These are phyloP conservation scores for Acleris sparsana DNA, from an alignment of 2,888 invertebrate species.

Conservation along the genomic window DNA sequence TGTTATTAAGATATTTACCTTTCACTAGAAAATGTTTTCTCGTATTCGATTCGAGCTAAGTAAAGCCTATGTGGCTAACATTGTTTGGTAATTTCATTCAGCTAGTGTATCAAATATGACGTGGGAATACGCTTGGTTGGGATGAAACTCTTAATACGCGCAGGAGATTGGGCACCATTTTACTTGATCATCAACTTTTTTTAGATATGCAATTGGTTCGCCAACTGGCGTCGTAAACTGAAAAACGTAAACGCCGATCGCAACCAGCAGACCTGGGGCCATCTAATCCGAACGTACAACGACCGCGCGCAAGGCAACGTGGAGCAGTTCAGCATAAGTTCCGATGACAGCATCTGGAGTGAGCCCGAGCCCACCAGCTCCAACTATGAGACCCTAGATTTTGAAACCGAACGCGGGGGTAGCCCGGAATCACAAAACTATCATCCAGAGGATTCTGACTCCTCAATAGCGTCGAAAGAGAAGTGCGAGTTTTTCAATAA, in stretches of 20 bases:
- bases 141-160: no score
- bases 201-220: constrained; percentile 91
- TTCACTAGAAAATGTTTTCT: no score
- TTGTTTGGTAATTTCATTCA: no score
- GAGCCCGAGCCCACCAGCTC: constrained; percentile 79
- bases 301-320: constrained; percentile 90
- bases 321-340: constrained; percentile 91
- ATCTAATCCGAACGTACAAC: constrained; percentile 88
- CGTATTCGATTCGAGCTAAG: no score
- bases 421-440: constrained; percentile 60
- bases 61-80: no score
- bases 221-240: constrained; percentile 91
- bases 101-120: no score
- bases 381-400: constrained; percentile 54
- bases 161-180: background rate
- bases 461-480: constrained; percentile 61
- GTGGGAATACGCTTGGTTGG: no score
- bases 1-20: no score
- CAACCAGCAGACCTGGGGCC: constrained; percentile 88
- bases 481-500: constrained; percentile 66
- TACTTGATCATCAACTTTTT: background rate
- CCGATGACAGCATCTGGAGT: constrained; percentile 91
- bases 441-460: constrained; percentile 62
- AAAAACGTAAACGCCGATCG: constrained; percentile 89
- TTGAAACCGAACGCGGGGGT: constrained; percentile 55